Percentiles rank a stretch among this genome's conserved stretches.
Evolutionary conservation across 1,140 invertebrate species (phyloP).

Genomic region (Caerostris extrusa): DNA sequence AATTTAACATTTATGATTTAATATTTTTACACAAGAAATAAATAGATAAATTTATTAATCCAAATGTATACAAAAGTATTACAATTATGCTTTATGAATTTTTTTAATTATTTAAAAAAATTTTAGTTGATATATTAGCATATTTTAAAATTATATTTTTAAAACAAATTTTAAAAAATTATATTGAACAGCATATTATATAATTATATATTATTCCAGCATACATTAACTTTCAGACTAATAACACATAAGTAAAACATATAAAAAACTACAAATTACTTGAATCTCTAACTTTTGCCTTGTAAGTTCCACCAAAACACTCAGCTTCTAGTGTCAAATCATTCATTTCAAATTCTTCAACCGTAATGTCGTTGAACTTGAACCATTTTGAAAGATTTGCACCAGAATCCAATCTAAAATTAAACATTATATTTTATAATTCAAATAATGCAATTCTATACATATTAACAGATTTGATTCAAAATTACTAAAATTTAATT

Average conservation of each 20-base stretch:
- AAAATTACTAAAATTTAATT: too few relatives aligned
- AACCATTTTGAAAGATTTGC: conserved; percentile 83
- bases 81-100: background rate
- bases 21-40: background rate
- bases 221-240: background rate
- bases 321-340: conserved; percentile 83
- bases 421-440: too few relatives aligned
- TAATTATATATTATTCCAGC: background rate
- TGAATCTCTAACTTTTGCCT: conserved; percentile 82
- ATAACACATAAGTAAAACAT: background rate
- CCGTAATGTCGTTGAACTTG: conserved; percentile 86
- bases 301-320: conserved; percentile 84
- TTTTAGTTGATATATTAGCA: too few relatives aligned
- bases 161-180: background rate
- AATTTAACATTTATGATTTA: background rate
- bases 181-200: background rate
- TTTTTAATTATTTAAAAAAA: background rate
- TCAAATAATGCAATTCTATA: too few relatives aligned
- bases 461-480: too few relatives aligned
- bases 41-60: background rate
- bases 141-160: background rate
- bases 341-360: conserved; percentile 82
- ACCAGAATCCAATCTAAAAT: conserved; percentile 77
- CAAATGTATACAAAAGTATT: background rate
- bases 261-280: conserved; percentile 80